phyloP scores from a whole-genome alignment of 2,797 vertebrate genomes.

The Cephalopachus bancanus region DNA sequence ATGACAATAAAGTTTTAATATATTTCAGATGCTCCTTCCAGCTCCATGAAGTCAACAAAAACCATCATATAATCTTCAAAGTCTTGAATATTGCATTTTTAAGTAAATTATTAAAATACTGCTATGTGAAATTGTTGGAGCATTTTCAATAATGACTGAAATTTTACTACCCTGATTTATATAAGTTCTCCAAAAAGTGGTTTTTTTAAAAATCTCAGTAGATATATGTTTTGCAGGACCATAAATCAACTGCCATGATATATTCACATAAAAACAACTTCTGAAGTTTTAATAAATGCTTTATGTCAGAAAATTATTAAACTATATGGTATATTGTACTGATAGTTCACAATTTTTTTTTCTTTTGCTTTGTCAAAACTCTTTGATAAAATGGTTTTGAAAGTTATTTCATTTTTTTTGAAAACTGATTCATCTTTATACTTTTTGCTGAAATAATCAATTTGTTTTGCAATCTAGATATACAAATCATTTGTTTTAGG shows the following conservation, averaged over 20 bases:
- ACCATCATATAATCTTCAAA: conserved; percentile 24
- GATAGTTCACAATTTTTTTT: not conserved
- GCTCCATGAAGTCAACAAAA: conserved; percentile 52
- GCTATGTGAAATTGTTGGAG: conserved; percentile 15
- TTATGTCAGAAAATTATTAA: conserved; percentile 43
- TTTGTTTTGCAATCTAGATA: conserved; percentile 20
- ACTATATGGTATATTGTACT: not conserved
- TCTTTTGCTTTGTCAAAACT: not conserved
- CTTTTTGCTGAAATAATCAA: conserved; percentile 51
- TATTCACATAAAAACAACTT: conserved; percentile 4
- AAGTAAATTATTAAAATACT: conserved; percentile 66
- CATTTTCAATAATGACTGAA: conserved; percentile 48
- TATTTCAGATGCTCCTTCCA: conserved; percentile 56
- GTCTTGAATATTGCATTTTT: conserved; percentile 47
- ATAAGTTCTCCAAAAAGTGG: conserved; percentile 11
- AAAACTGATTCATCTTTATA: not conserved
- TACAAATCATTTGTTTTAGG: conserved; percentile 13
- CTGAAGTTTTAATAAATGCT: conserved; percentile 37
- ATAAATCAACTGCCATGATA: conserved; percentile 20
- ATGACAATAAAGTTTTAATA: conserved; percentile 48
- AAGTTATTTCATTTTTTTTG: not conserved
- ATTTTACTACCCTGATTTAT: conserved; percentile 60
- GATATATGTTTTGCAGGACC: not conserved
- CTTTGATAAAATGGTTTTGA: conserved; percentile 30
- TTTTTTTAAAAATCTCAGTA: not conserved